These are phyloP conservation scores for Conops quadrifasciatus DNA, from an alignment of 2,888 invertebrate species.

Conservation along the genomic window DNA sequence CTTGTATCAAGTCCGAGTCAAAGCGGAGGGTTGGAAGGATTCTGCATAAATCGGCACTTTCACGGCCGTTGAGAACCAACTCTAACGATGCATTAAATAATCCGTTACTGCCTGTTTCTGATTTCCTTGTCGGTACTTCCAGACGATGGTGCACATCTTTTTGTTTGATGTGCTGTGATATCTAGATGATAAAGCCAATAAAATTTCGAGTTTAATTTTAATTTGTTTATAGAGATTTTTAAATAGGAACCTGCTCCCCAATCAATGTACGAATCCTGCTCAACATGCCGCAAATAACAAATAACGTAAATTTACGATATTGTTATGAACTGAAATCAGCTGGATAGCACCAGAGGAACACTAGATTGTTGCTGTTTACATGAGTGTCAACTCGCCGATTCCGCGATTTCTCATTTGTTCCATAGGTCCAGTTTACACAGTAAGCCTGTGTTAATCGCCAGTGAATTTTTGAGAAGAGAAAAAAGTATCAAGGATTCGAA, in stretches of 20 bases:
- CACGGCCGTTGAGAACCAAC: slow-evolving; percentile 45
- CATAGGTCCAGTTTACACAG: too few relatives aligned
- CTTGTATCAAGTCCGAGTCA: slow-evolving; percentile 47
- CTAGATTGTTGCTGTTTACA: slow-evolving; percentile 24
- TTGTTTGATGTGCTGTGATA: slow-evolving; percentile 49
- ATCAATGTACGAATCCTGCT: slow-evolving; percentile 54
- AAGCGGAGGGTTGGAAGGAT: slow-evolving; percentile 44
- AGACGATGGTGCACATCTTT: slow-evolving; percentile 50
- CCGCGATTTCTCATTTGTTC: too few relatives aligned
- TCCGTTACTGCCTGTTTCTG: slow-evolving; percentile 40
- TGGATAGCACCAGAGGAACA: background rate
- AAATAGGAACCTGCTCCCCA: slow-evolving; percentile 53
- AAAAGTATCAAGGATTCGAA: too few relatives aligned
- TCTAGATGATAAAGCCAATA: slow-evolving; percentile 32
- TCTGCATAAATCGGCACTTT: slow-evolving; percentile 43
- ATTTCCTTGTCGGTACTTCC: slow-evolving; percentile 50
- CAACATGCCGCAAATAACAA: slow-evolving; percentile 46
- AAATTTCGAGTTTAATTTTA: background rate
- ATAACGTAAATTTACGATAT: slow-evolving; percentile 5
- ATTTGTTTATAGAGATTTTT: background rate
- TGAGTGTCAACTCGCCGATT: too few relatives aligned
- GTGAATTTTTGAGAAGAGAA: too few relatives aligned
- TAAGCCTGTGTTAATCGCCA: too few relatives aligned
- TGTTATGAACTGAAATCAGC: background rate
- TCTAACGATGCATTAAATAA: slow-evolving; percentile 49